Percentiles rank a stretch among this genome's conserved stretches.
These are phyloP conservation scores for Mormyrus proboscirostris DNA, from an alignment of 2,797 vertebrate species.

Conservation along the genomic window DNA sequence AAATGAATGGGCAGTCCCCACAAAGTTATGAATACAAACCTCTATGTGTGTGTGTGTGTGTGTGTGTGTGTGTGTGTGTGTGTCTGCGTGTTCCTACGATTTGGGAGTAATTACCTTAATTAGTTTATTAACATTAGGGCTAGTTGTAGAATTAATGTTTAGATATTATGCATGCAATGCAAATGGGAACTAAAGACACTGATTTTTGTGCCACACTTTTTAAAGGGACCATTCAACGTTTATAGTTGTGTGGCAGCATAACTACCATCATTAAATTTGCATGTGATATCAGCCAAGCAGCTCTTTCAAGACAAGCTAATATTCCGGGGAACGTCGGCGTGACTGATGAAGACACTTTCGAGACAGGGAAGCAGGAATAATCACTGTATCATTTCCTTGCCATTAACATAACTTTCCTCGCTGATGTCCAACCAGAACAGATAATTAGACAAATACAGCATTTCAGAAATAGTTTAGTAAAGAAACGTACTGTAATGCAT, in stretches of 20 bases:
- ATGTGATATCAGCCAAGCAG: neutral
- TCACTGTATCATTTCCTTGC: neutral
- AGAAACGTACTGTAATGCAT: too few species aligned
- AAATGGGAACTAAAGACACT: neutral
- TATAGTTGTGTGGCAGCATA: neutral
- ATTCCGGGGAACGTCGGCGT: neutral
- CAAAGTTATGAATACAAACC: neutral
- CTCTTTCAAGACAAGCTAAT: neutral
- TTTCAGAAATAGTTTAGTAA: neutral
- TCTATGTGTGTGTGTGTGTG: neutral
- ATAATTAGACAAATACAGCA: neutral
- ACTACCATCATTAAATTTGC: neutral
- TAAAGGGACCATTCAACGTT: neutral
- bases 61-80: too few species aligned
- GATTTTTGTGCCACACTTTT: neutral
- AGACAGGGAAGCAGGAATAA: neutral
- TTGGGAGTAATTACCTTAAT: neutral
- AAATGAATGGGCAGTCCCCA: neutral
- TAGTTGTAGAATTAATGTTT: neutral
- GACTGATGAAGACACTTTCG: neutral
- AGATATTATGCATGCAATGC: neutral
- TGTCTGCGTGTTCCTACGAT: too few species aligned
- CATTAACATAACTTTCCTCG: neutral
- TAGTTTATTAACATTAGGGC: neutral
- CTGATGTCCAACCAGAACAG: neutral